Base-by-base conservation (phyloP, 2,888 invertebrate genomes). In the Nemapogon koenigi region DNA sequence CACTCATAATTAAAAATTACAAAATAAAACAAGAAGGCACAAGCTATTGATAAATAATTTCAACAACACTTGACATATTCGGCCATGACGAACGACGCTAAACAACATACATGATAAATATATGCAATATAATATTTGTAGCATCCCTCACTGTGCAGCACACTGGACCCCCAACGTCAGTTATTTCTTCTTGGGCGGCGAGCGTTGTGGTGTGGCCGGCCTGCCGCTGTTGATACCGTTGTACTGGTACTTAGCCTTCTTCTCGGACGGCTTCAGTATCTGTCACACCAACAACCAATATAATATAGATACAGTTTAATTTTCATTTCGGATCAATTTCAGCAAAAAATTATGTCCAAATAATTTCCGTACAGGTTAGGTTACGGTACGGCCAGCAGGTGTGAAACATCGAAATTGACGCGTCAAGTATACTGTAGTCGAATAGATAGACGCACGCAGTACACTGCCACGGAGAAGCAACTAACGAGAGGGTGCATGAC, bases 231-330 rank as follows among this genome's bases (percentile, higher is more conserved):
- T 91, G 75, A 90, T 86, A 53, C 91, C 91, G 55, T 88, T 88
- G 79, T 98, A 98, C 67, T 97, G 94, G 76, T 97, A 98, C 81
- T 99, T 98, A 51, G 98, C 97, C 81, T 99, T 99, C 82, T 99
- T 99, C 82, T 99, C 98, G 44, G 97, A 97, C 57, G 98, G 98
- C 78, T 99, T 98, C 73, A 99, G 80, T 58, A 99, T 99, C 97
- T 98, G 70, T 11, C n/a, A n/a, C n/a, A n/a, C n/a, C n/a, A n/a
- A n/a, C n/a, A n/a, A n/a, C n/a, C n/a, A n/a, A n/a, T n/a, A n/a
- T n/a, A n/a, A n/a, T n/a, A n/a, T n/a, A n/a, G n/a, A n/a, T n/a
- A n/a, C n/a, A n/a, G n/a, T n/a, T n/a, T n/a, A n/a, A n/a, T n/a
- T n/a, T n/a, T n/a, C n/a, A n/a, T n/a, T n/a, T n/a, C n/a, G n/a